Evolutionary conservation across 1,140 invertebrate genomes (phyloP).

Genomic region (Brachystomella parvula): DNA sequence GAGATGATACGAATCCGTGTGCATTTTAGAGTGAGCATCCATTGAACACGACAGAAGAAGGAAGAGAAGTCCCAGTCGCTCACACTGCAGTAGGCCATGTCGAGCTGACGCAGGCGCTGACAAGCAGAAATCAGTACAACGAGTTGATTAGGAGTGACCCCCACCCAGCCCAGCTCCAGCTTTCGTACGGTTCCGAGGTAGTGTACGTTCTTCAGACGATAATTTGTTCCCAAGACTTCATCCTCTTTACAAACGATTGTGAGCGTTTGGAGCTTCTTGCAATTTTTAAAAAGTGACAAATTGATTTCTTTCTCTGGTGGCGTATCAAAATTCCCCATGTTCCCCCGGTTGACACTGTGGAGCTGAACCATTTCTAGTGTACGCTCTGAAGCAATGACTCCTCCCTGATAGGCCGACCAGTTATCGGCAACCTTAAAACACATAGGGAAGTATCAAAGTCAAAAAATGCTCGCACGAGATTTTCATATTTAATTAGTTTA

Average conservation of each 20-base stretch:
- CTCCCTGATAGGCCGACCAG: neutral
- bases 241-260: neutral
- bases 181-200: neutral
- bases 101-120: neutral
- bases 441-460: neutral
- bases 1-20: neutral
- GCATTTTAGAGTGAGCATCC: neutral
- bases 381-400: neutral
- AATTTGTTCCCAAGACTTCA: neutral
- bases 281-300: neutral
- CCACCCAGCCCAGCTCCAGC: neutral
- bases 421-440: neutral
- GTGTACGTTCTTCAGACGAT: neutral
- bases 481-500: neutral
- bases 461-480: neutral
- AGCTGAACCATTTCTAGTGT: neutral
- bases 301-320: neutral
- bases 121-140: neutral
- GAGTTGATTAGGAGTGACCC: neutral
- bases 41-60: neutral
- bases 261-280: slow-evolving; percentile 3
- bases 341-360: neutral
- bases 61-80: neutral
- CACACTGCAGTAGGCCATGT: neutral
- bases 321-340: neutral